These are phyloP conservation scores for Otis tarda DNA, from an alignment of 2,113 vertebrate species.

Conservation along the genomic window DNA sequence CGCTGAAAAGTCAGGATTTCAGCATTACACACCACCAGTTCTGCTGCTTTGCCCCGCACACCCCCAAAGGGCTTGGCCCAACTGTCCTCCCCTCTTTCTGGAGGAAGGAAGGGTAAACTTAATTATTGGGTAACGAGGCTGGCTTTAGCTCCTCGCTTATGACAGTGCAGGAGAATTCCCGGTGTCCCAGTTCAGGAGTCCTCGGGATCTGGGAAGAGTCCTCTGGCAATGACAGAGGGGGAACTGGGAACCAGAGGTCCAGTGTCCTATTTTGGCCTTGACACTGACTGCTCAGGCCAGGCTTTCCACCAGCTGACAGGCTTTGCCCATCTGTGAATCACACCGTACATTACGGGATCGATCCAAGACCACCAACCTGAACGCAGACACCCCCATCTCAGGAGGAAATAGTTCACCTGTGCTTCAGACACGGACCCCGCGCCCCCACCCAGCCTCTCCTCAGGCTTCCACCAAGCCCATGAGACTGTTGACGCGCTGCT, in stretches of 20 bases:
- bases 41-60: too few relatives aligned
- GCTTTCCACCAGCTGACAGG: not conserved
- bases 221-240: too few relatives aligned
- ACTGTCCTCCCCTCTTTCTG: not conserved
- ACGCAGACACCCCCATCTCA: not conserved
- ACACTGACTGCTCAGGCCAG: not conserved
- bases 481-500: not conserved
- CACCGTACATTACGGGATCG: rapidly evolving
- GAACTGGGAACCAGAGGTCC: not conserved
- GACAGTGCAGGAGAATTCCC: not conserved
- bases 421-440: rapidly evolving
- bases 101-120: not conserved
- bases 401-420: not conserved
- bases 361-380: too few relatives aligned
- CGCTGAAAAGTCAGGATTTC: too few relatives aligned
- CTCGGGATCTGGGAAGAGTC: too few relatives aligned
- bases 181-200: not conserved
- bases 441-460: not conserved
- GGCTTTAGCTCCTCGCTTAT: not conserved
- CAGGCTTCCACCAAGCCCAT: not conserved
- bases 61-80: too few relatives aligned
- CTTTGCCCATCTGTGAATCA: not conserved
- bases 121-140: not conserved
- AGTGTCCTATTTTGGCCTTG: not conserved
- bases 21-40: not conserved